Evolutionary conservation across 2,888 invertebrate genomes (phyloP).

Genomic region (Lycocerus yunnanus): DNA sequence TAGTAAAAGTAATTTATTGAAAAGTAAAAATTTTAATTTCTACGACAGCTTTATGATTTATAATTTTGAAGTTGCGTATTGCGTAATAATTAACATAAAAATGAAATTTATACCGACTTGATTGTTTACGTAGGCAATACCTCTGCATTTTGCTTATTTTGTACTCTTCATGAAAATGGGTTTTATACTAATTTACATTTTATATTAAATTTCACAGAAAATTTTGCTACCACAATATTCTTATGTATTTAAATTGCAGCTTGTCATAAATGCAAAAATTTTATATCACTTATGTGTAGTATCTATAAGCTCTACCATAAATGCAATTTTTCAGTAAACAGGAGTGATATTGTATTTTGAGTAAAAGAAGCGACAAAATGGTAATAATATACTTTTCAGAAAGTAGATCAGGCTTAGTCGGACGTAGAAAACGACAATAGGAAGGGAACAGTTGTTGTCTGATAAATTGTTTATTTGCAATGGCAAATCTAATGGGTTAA

Average conservation of each 20-base stretch:
- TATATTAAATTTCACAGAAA: constrained; percentile 23
- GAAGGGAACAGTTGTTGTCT: constrained; percentile 19
- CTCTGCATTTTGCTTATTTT: constrained; percentile 9
- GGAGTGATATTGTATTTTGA: constrained; percentile 8
- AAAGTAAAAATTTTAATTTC: constrained; percentile 13
- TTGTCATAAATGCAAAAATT: neutral
- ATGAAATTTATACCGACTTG: constrained; percentile 17
- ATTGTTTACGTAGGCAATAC: constrained; percentile 6
- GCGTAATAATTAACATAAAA: constrained; percentile 27
- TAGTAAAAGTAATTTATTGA: constrained; percentile 7
- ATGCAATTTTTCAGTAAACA: constrained; percentile 6
- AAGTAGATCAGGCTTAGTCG: neutral
- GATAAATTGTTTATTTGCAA: constrained; percentile 27
- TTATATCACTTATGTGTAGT: neutral
- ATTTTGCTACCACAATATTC: neutral
- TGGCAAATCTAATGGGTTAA: constrained; percentile 27
- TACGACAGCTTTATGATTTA: neutral
- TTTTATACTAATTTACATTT: constrained; percentile 29
- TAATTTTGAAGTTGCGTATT: constrained; percentile 11
- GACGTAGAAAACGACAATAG: constrained; percentile 4
- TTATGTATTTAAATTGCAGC: constrained; percentile 2
- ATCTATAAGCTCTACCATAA: neutral
- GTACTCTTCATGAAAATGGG: constrained; percentile 22
- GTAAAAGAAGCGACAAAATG: constrained; percentile 7
- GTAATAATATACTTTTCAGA: constrained; percentile 12